Evolutionary conservation across 2,888 invertebrate species (phyloP).

Genomic region (Antitype chi): DNA sequence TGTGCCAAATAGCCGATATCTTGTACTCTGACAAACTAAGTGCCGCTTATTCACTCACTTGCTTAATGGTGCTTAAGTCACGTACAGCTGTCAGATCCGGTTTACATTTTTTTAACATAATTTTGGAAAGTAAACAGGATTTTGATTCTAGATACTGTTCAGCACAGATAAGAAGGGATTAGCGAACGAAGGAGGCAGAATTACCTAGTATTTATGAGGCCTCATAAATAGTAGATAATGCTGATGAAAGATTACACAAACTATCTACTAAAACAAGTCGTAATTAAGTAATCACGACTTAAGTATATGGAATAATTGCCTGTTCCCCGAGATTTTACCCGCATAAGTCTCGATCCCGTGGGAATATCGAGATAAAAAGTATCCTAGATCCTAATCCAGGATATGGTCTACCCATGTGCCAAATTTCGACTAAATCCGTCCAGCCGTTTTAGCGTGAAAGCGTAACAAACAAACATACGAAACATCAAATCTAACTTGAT

Average conservation of each 20-base stretch:
- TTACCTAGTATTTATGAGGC: too few relatives aligned
- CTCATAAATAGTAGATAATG: conserved; percentile 2
- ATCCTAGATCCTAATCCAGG: too few relatives aligned
- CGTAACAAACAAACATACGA: too few relatives aligned
- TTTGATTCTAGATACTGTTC: background rate
- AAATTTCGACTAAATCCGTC: too few relatives aligned
- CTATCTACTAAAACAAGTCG: background rate
- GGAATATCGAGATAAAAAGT: too few relatives aligned
- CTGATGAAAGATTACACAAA: background rate
- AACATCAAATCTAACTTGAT: too few relatives aligned
- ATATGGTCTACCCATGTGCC: too few relatives aligned
- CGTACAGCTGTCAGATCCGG: conserved; percentile 14
- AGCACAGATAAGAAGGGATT: too few relatives aligned
- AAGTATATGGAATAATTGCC: background rate
- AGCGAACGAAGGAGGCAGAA: background rate
- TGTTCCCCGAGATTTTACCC: too few relatives aligned
- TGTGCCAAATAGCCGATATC: conserved; percentile 54
- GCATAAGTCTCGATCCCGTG: too few relatives aligned
- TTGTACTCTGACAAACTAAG: conserved; percentile 42
- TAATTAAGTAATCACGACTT: background rate
- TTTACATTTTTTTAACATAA: background rate
- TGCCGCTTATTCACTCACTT: conserved; percentile 34
- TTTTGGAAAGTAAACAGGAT: background rate
- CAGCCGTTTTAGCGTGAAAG: too few relatives aligned
- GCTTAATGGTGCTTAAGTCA: conserved; percentile 31